Conservation (phyloP, 2,113 vertebrate species). For the Dolichotis patagonum region DNA sequence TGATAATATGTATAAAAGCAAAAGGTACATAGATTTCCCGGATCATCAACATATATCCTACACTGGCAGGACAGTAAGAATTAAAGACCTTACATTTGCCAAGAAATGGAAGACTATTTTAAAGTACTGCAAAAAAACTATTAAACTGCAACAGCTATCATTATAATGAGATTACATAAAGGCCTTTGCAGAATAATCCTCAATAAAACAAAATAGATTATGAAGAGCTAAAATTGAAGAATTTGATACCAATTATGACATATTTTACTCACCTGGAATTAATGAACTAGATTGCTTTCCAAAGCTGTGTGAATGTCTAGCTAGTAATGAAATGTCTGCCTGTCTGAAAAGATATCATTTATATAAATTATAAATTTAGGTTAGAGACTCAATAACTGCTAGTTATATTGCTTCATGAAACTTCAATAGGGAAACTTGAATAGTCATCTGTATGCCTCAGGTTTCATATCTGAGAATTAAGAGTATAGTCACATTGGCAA, state of each 20-base stretch:
- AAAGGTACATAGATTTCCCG: neutral
- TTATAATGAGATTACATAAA: too few species aligned
- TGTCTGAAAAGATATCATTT: neutral
- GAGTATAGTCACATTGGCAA: neutral
- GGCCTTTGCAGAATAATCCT: too few species aligned
- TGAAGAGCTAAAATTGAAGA: neutral
- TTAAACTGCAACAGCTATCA: too few species aligned
- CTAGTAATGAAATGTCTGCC: neutral
- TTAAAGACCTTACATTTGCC: neutral
- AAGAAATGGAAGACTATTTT: too few species aligned
- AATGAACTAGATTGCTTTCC: neutral
- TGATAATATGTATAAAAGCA: neutral
- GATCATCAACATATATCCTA: neutral
- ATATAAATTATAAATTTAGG: neutral
- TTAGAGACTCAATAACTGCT: neutral
- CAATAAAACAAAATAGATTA: neutral
- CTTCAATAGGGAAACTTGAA: neutral
- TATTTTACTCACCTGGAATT: neutral
- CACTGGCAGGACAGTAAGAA: neutral
- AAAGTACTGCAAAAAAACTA: too few species aligned
- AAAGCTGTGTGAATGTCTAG: neutral
- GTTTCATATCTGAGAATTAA: neutral
- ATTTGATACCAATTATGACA: neutral
- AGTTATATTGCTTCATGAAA: neutral
- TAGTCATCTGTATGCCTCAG: neutral